Conservation (phyloP, 1,140 invertebrate species). For the Drosophila malerkotliana region DNA sequence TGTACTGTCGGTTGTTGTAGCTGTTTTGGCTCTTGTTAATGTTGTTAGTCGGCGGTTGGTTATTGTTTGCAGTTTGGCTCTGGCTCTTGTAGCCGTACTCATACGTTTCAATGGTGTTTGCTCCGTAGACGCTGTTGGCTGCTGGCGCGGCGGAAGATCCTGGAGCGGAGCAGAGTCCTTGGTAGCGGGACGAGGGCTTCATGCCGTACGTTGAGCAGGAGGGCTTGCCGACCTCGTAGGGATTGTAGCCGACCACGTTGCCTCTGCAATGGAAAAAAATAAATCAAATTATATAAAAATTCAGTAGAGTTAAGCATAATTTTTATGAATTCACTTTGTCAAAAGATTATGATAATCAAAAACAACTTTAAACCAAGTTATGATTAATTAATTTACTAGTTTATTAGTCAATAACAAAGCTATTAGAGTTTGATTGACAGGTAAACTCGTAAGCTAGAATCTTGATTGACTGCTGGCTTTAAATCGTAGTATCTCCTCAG, state of each 20-base stretch:
- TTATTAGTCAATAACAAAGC: background rate
- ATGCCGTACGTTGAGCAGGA: slow-evolving; percentile 89
- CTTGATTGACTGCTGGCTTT: background rate
- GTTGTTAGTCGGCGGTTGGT: slow-evolving; percentile 71
- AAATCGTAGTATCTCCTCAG: background rate
- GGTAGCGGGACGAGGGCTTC: slow-evolving; percentile 88
- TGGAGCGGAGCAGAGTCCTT: slow-evolving; percentile 87
- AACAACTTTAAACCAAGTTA: background rate
- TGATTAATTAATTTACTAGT: background rate
- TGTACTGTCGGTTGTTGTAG: slow-evolving; percentile 46
- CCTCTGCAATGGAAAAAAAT: slow-evolving; percentile 85
- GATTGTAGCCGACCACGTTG: slow-evolving; percentile 90
- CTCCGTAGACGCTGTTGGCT: slow-evolving; percentile 58
- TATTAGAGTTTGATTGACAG: background rate
- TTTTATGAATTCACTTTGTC: background rate
- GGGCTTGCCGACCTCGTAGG: slow-evolving; percentile 90
- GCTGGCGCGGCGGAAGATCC: slow-evolving; percentile 37
- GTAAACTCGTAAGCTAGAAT: background rate
- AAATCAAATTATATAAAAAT: background rate
- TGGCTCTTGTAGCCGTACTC: slow-evolving; percentile 72
- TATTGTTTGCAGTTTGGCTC: slow-evolving; percentile 51
- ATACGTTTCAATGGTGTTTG: slow-evolving; percentile 82
- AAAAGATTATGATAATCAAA: background rate
- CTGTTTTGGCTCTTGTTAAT: slow-evolving; percentile 68
- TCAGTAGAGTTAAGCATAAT: background rate